Conservation (phyloP, 1,140 invertebrate genomes). For the Oncopodura yosiiana region DNA sequence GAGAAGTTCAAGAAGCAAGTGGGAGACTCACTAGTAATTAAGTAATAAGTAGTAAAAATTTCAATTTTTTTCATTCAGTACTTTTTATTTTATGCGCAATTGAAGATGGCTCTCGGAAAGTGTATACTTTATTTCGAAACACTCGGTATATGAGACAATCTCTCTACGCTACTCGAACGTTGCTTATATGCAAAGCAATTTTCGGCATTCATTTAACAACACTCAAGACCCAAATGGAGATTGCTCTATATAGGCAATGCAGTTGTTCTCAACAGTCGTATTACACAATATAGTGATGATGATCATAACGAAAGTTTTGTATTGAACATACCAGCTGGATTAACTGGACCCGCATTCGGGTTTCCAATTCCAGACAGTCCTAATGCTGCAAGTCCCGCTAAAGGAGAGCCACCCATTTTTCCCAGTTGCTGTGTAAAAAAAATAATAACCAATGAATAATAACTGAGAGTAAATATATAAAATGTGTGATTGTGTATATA, state of each 20-base stretch:
- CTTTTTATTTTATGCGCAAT: too few species aligned
- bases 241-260: not conserved
- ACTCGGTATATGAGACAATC: slow-evolving; percentile 5
- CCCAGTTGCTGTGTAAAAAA: slow-evolving; percentile 56
- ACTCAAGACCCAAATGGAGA: slow-evolving; percentile 16
- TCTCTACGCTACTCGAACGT: not conserved
- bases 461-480: not conserved
- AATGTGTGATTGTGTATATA: not conserved
- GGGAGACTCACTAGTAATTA: too few species aligned
- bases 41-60: too few species aligned
- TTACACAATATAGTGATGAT: not conserved
- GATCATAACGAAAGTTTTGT: slow-evolving; percentile 3
- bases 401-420: slow-evolving; percentile 69
- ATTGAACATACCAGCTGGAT: slow-evolving; percentile 61
- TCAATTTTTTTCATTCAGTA: too few species aligned
- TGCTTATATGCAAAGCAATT: not conserved
- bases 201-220: slow-evolving; percentile 21
- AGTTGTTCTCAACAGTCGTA: not conserved
- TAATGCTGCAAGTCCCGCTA: slow-evolving; percentile 72
- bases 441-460: not conserved
- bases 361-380: slow-evolving; percentile 69
- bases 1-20: too few species aligned
- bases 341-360: slow-evolving; percentile 65
- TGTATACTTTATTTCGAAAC: too few species aligned
- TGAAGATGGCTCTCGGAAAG: too few species aligned